A percentile compares a stretch with the other conserved stretches of the same genome.
Conservation (phyloP, 2,797 vertebrate species). For the Coccyzus lansbergi region DNA sequence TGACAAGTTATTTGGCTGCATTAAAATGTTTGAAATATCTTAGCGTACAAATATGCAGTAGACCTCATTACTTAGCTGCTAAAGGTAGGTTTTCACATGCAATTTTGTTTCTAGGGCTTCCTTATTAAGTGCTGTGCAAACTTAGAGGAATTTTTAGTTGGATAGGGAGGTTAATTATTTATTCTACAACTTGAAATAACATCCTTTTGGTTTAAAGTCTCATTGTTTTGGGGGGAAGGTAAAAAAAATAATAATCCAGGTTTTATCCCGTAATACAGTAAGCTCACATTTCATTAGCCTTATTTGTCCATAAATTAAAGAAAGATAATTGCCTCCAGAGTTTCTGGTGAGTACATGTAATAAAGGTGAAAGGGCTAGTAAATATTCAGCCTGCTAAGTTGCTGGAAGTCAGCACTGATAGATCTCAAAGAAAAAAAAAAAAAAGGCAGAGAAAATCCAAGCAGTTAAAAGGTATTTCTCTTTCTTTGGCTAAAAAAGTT, state of each 20-base stretch:
- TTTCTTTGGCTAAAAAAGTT: background rate
- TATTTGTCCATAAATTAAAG: background rate
- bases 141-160: background rate
- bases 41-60: background rate
- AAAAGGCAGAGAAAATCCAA: background rate
- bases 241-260: background rate
- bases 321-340: background rate
- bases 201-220: background rate
- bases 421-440: background rate
- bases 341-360: background rate
- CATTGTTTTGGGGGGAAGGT: background rate
- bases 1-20: background rate
- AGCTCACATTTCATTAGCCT: background rate
- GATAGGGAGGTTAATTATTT: conserved; percentile 1
- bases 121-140: background rate
- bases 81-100: background rate
- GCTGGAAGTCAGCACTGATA: background rate
- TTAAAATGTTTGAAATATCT: background rate
- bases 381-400: background rate
- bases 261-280: background rate
- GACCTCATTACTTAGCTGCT: background rate
- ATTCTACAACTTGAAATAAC: background rate
- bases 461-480: background rate
- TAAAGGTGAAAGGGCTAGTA: background rate
- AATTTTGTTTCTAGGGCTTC: background rate